These are phyloP conservation scores for Bos javanicus DNA, from an alignment of 2,113 vertebrate genomes.

Conservation along the genomic window DNA sequence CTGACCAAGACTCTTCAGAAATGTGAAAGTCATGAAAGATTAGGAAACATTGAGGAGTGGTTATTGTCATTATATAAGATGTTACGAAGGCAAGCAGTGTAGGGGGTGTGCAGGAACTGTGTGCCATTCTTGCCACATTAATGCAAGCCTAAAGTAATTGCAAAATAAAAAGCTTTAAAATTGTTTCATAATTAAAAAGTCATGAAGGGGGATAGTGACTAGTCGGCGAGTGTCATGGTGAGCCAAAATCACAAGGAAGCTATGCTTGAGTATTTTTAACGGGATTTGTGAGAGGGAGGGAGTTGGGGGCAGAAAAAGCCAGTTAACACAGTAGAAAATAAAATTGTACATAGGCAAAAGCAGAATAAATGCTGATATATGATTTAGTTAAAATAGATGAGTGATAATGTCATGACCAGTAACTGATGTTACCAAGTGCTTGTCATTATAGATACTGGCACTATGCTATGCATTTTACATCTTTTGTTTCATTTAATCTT, in stretches of 20 bases:
- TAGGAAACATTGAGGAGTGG: not conserved
- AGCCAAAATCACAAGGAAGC: not conserved
- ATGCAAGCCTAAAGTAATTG: not conserved
- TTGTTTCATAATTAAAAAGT: not conserved
- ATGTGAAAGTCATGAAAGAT: not conserved
- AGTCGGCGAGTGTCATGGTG: not conserved
- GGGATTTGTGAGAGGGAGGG: not conserved
- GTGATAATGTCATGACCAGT: not conserved
- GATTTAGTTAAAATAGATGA: not conserved
- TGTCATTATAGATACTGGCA: not conserved
- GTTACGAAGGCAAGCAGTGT: not conserved
- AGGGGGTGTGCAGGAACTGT: not conserved
- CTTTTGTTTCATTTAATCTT: constrained; percentile 16
- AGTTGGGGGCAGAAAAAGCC: not conserved
- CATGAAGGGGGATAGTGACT: not conserved
- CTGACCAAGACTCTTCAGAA: not conserved
- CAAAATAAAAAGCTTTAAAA: not conserved
- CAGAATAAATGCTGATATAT: not conserved
- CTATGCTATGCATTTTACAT: not conserved
- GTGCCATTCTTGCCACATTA: not conserved
- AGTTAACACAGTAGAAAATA: not conserved
- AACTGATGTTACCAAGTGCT: not conserved
- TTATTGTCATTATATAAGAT: not conserved
- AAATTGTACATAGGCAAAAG: not conserved
- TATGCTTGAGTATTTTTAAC: not conserved